Percentiles rank a stretch among this genome's conserved stretches.
Conservation (phyloP, 2,888 invertebrate species). For the Ophion obscuratus region DNA sequence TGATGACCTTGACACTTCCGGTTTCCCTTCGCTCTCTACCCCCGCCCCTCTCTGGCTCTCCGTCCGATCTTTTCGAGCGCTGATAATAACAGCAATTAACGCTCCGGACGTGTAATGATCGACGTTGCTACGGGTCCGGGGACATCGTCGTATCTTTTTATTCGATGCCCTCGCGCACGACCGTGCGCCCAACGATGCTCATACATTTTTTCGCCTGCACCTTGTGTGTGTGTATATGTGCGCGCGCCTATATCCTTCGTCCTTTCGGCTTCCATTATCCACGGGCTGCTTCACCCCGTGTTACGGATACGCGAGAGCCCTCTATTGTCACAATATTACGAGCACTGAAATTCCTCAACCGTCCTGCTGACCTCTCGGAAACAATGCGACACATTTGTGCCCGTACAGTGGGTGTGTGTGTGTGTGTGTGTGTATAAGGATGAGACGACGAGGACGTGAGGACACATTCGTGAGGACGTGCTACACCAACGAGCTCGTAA, state of each 20-base stretch:
- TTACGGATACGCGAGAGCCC: too few relatives aligned
- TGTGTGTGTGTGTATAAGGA: too few relatives aligned
- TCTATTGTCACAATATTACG: too few relatives aligned
- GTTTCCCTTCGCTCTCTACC: slow-evolving; percentile 34
- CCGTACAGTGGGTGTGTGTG: too few relatives aligned
- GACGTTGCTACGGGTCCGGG: slow-evolving; percentile 17
- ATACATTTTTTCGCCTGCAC: background rate
- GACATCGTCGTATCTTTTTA: slow-evolving; percentile 23
- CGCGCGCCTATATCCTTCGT: too few relatives aligned
- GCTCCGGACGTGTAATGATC: slow-evolving; percentile 63
- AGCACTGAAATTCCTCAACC: too few relatives aligned
- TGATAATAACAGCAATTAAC: slow-evolving; percentile 63
- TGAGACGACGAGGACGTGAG: background rate
- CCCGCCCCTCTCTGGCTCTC: background rate
- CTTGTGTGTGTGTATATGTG: too few relatives aligned
- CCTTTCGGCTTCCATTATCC: too few relatives aligned
- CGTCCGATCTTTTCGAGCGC: slow-evolving; percentile 35
- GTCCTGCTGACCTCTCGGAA: too few relatives aligned
- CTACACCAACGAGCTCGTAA: background rate
- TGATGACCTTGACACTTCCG: slow-evolving; percentile 58
- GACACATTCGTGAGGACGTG: background rate
- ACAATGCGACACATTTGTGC: too few relatives aligned
- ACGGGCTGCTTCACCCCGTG: too few relatives aligned
- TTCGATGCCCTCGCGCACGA: slow-evolving; percentile 5
- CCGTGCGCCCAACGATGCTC: background rate